These are phyloP conservation scores for Papilio polytes DNA, from an alignment of 1,140 invertebrate genomes.

Conservation along the genomic window DNA sequence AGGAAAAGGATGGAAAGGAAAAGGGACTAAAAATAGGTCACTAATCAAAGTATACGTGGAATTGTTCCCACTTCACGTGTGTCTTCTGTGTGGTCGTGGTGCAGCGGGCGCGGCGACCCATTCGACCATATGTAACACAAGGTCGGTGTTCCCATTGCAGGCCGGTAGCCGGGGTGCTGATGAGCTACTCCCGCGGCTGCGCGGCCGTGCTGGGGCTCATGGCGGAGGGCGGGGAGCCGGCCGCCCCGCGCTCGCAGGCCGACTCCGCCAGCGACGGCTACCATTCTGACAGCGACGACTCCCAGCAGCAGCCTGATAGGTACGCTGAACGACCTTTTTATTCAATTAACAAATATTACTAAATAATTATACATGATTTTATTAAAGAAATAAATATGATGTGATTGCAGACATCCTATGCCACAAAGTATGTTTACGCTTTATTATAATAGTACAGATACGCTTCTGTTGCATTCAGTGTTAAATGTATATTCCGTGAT, in stretches of 20 bases:
- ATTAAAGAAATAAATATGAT: too few relatives aligned
- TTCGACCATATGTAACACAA: background rate
- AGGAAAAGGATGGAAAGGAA: too few relatives aligned
- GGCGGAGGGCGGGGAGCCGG: constrained; percentile 75
- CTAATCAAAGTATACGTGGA: too few relatives aligned
- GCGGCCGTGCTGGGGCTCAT: constrained; percentile 91
- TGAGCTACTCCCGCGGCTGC: constrained; percentile 93
- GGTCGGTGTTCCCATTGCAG: constrained; percentile 61
- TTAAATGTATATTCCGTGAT: too few relatives aligned
- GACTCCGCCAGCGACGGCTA: constrained; percentile 88
- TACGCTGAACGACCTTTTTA: constrained; percentile 33
- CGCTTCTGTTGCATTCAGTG: background rate
- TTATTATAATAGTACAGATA: background rate
- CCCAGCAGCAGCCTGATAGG: constrained; percentile 85
- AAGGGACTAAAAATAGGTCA: too few relatives aligned
- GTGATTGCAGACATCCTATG: too few relatives aligned
- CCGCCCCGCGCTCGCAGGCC: constrained; percentile 75
- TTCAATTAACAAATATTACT: too few relatives aligned
- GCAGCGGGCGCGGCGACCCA: too few relatives aligned
- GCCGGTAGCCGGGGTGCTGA: constrained; percentile 90
- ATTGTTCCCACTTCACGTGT: too few relatives aligned
- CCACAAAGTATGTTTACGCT: too few relatives aligned
- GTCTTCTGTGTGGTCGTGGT: too few relatives aligned
- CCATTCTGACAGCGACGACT: constrained; percentile 92
- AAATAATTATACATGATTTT: too few relatives aligned